phyloP scores from a whole-genome alignment of 2,113 vertebrate species.

The Catagonus wagneri region DNA sequence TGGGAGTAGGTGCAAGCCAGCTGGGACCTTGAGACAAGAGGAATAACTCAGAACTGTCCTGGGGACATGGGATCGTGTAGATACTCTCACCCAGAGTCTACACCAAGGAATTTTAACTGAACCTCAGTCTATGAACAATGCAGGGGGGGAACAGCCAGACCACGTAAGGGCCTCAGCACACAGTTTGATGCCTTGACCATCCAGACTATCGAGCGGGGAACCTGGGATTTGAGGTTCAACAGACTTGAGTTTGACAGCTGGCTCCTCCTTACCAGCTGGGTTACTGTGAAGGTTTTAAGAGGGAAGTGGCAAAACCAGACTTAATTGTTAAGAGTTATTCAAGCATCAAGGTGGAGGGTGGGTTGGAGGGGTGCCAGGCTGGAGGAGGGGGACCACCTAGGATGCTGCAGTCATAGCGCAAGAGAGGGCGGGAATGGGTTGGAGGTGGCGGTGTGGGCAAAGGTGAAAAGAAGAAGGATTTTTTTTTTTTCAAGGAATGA shows the following conservation, averaged over 20 bases:
- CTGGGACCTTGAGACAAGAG: not conserved
- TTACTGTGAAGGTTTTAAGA: not conserved
- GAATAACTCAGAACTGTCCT: not conserved
- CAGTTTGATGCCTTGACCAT: not conserved
- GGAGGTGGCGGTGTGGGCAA: not conserved
- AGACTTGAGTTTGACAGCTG: not conserved
- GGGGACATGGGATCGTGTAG: accelerated
- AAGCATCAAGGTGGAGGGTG: not conserved
- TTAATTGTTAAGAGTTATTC: not conserved
- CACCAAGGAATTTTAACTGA: not conserved
- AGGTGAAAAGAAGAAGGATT: not conserved
- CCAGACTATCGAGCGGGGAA: not conserved
- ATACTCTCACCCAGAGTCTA: not conserved
- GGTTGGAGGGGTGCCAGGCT: not conserved
- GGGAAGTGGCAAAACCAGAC: not conserved
- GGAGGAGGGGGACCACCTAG: not conserved
- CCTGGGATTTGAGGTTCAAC: not conserved
- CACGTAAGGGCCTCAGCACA: not conserved
- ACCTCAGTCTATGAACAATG: not conserved
- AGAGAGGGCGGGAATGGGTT: not conserved
- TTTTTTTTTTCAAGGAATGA: not conserved
- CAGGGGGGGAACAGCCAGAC: too few relatives aligned
- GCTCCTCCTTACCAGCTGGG: not conserved
- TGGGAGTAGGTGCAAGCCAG: not conserved
- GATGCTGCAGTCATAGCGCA: not conserved